Base-by-base conservation (phyloP, 2,888 invertebrate genomes). In the Dasysyrphus tricinctus region DNA sequence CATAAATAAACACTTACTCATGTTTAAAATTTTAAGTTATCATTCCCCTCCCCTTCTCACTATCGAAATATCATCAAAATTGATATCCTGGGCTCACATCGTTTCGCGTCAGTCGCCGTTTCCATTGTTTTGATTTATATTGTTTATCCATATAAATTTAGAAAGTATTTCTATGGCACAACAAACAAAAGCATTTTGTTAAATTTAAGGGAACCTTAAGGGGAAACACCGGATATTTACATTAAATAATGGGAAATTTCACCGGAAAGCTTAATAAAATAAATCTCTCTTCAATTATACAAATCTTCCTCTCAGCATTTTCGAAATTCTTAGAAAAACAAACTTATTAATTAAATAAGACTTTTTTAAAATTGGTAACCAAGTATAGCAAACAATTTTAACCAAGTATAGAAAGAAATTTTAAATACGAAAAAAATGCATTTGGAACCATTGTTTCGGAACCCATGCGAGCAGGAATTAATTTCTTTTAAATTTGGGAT, bases 161-260 rank as follows among this genome's bases (percentile, higher is more conserved):
- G 29, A 56, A 24, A 16, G 34, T 16, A 56, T 56, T 56, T 34
- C 32, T 9, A 16, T 9, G 3, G 11, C 8, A 37, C 9, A 6
- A 34, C 5, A 57, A 57, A 16, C 11, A 5, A 57, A 37, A 16
- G 37, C 9, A 16, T 34, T 57, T 51, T 24, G 6, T 6, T 51
- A 5, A 24, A 14, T 32, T 54, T 29, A 54, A 54, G 54, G 32
- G 16, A 34, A 34, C 4, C 9, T 5, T 9, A 34, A 34, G 54
- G 51, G 54, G 54, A 65, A 65, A 34, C 7, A n/a, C 16, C 9
- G 7, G 19, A 54, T 32, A 11, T n/a, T 42, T 42, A n/a, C 2
- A n/a, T n/a, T 5, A 3, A 73, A 80, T 69, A 74, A 6, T 69
- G 80, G 80, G 80, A 80, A 67, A 51, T 79, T 79, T 56, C 12